Evolutionary conservation across 2,888 invertebrate species (phyloP).

Genomic region (Trimorus sp.): DNA sequence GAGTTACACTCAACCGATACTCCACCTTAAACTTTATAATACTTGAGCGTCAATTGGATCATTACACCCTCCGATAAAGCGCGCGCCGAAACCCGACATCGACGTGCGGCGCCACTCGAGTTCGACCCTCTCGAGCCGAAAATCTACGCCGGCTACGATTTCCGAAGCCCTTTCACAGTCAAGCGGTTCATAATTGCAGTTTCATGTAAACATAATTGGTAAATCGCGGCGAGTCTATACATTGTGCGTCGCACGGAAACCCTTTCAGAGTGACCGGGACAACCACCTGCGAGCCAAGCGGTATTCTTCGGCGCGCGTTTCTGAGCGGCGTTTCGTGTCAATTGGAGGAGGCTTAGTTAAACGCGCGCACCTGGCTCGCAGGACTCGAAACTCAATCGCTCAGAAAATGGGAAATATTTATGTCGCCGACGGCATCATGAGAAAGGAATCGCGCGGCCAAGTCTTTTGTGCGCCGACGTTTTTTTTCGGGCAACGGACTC

Average conservation of each 20-base stretch:
- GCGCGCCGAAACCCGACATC: conserved; percentile 3
- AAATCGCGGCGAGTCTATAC: conserved; percentile 25
- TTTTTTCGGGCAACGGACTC: no score
- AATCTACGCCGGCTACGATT: conserved; percentile 7
- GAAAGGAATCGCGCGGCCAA: conserved; percentile 46
- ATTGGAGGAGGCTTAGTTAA: conserved; percentile 47
- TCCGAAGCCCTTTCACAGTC: conserved; percentile 37
- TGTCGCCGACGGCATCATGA: conserved; percentile 18
- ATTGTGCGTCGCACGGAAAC: conserved; percentile 39
- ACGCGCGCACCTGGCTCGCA: conserved; percentile 52
- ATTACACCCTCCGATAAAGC: conserved; percentile 9
- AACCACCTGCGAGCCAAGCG: conserved; percentile 44
- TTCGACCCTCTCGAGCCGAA: neutral
- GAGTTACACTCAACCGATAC: conserved; percentile 2
- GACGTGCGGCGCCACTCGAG: conserved; percentile 10
- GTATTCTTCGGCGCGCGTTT: conserved; percentile 37
- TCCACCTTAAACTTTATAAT: conserved; percentile 20
- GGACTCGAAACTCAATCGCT: conserved; percentile 54
- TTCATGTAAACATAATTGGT: conserved; percentile 48
- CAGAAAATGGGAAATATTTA: conserved; percentile 62
- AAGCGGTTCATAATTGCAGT: conserved; percentile 37
- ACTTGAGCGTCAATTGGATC: conserved; percentile 12
- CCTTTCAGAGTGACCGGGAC: conserved; percentile 31
- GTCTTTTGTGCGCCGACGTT: conserved; percentile 3
- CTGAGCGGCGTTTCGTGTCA: conserved; percentile 50